phyloP scores from a whole-genome alignment of 2,113 vertebrate genomes.

The Hystrix brachyura region DNA sequence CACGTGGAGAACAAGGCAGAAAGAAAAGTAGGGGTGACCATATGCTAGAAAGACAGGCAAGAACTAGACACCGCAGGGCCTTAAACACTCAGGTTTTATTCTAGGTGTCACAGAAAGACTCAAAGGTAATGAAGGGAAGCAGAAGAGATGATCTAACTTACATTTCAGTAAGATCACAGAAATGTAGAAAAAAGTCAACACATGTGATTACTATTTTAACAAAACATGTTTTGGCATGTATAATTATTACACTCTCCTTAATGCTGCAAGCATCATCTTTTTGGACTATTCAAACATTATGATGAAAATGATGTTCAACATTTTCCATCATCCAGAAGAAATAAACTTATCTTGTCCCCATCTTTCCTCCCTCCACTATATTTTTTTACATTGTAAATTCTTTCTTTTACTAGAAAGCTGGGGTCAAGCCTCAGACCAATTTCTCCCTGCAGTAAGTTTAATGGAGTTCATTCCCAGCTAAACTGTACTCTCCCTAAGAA shows the following conservation, averaged over 20 bases:
- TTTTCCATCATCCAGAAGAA: background rate
- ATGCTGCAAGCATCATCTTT: background rate
- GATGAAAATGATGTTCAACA: background rate
- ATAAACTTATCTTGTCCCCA: background rate
- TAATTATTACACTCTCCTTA: slow-evolving; percentile 16
- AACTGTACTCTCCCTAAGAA: background rate
- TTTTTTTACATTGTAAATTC: background rate
- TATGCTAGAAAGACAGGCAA: background rate
- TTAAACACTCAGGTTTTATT: background rate
- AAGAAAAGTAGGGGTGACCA: background rate
- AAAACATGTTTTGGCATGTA: slow-evolving; percentile 33
- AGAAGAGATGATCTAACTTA: slow-evolving; percentile 47
- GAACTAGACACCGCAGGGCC: background rate
- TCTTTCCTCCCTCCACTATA: background rate
- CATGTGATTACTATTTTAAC: slow-evolving; percentile 51
- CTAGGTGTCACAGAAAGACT: background rate
- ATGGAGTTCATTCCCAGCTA: slow-evolving; percentile 17
- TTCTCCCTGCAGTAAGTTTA: background rate
- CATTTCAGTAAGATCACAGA: slow-evolving; percentile 64
- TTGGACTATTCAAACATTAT: background rate
- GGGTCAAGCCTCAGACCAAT: background rate
- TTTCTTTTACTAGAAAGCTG: background rate
- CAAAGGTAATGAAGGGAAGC: background rate
- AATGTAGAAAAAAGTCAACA: background rate
- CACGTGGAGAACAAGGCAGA: background rate